phyloP scores from a whole-genome alignment of 1,140 invertebrate species.

The Drosophila busckii region DNA sequence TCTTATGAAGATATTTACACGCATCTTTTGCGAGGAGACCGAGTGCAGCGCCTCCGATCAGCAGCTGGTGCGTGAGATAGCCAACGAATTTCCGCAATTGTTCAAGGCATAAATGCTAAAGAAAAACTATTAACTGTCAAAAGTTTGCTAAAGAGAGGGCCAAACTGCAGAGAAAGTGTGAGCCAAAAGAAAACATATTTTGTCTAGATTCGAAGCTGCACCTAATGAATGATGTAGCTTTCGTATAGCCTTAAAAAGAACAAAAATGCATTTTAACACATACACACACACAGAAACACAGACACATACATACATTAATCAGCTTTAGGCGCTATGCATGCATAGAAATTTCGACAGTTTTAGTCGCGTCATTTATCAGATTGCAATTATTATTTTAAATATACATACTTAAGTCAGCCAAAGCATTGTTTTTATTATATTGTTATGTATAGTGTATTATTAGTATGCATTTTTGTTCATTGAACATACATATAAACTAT shows the following conservation, averaged over 20 bases:
- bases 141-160: background rate
- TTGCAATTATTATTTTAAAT: no score
- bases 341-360: no score
- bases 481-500: conserved; percentile 19
- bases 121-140: background rate
- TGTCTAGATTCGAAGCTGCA: conserved; percentile 12
- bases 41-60: conserved; percentile 86
- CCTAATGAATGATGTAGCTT: conserved; percentile 14
- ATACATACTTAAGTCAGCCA: no score
- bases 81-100: conserved; percentile 90
- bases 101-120: conserved; percentile 82
- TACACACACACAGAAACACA: background rate
- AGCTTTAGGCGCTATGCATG: no score
- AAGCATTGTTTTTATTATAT: no score
- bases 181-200: conserved; percentile 12
- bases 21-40: conserved; percentile 90
- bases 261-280: conserved; percentile 17
- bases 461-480: no score
- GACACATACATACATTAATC: conserved; percentile 1
- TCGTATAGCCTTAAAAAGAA: conserved; percentile 20
- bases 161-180: background rate
- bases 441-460: no score
- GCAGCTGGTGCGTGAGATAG: conserved; percentile 87
- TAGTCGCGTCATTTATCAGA: no score
- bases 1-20: conserved; percentile 88